Evolutionary conservation across 1,140 invertebrate species (phyloP), one percentile per base, ranked within the genome.

Genomic region (Pseudomyrmex flavicornis): DNA sequence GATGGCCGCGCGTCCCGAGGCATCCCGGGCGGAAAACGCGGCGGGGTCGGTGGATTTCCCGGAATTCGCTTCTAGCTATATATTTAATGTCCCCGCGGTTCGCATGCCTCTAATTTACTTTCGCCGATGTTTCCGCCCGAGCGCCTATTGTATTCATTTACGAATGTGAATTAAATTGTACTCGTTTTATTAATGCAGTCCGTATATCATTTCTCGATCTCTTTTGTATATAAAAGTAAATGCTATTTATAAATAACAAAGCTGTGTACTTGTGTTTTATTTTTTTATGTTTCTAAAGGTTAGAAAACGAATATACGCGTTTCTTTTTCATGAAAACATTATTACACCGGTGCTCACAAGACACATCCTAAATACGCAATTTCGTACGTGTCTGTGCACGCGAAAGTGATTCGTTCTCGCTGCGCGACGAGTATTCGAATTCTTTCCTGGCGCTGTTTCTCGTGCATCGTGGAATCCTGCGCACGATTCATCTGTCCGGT

Each of bases 401-500:
- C 44, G 66, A 70, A 59, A 59, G 54, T 35, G 76, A 59, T 59
- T 79, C 76, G 76, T 59, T 79, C 44, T 26, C 7, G 10, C 20
- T 17, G 65, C 59, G 10, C 15, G 74, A 26, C 44, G 58, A 12
- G 17, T 65, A 63, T 74, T 84, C 44, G 68, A 84, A 82, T 84
- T 82, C 58, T 15, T n/a, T 70, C 48, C 12, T 35, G 65, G 56
- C 22, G 20, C 48, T 48, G 52, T 85, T 52, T 44, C 12, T 68
- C 50, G 17, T 35, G 22, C 20, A 56, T 59, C 54, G 62, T 59
- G 12, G 82, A 68, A 82, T 73, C 69, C 68, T 82, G 22, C 48
- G 79, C 73, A 68, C 73, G 44, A 83, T 76, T 46, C 74, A 70
- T 66, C 50, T 74, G 84, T 68, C 84, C 75, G 20, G 48, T 48